A percentile compares a stretch with the other conserved stretches of the same genome.
phyloP scores from a whole-genome alignment of 2,113 vertebrate genomes.

The Lophotis ruficrista region DNA sequence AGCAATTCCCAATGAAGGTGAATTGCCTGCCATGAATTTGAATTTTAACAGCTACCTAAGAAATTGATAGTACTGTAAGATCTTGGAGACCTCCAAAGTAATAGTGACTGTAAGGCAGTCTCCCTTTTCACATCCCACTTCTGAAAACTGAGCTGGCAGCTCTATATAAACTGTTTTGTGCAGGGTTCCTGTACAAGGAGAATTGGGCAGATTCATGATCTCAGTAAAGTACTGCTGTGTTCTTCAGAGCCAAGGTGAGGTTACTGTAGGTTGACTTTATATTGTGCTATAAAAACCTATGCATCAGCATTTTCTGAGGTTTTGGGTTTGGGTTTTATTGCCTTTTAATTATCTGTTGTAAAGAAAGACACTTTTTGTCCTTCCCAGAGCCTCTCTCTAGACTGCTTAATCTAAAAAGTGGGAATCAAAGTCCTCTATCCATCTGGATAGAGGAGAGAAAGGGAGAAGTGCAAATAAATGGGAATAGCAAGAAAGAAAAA shows the following conservation, averaged over 20 bases:
- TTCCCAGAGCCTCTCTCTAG: background rate
- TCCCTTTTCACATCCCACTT: background rate
- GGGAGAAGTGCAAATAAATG: background rate
- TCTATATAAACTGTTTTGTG: background rate
- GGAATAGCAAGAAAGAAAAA: background rate
- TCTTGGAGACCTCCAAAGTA: background rate
- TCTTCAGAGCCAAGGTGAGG: background rate
- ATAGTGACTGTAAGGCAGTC: background rate
- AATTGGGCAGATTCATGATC: background rate
- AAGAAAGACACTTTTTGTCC: background rate
- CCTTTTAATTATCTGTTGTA: background rate
- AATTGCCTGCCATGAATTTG: background rate
- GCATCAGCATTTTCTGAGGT: background rate
- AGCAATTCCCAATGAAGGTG: background rate
- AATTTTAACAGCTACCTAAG: background rate
- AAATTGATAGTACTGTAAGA: background rate
- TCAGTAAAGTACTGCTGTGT: background rate
- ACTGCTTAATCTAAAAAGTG: background rate
- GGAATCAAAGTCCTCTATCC: background rate
- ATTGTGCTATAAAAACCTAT: background rate
- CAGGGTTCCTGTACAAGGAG: background rate
- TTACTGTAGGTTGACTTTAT: background rate
- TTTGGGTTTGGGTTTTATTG: rapidly evolving
- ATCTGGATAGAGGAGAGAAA: background rate
- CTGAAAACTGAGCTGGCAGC: background rate